These are phyloP conservation scores for Ryuthela nishihirai DNA, from an alignment of 2,888 invertebrate genomes.

Conservation along the genomic window DNA sequence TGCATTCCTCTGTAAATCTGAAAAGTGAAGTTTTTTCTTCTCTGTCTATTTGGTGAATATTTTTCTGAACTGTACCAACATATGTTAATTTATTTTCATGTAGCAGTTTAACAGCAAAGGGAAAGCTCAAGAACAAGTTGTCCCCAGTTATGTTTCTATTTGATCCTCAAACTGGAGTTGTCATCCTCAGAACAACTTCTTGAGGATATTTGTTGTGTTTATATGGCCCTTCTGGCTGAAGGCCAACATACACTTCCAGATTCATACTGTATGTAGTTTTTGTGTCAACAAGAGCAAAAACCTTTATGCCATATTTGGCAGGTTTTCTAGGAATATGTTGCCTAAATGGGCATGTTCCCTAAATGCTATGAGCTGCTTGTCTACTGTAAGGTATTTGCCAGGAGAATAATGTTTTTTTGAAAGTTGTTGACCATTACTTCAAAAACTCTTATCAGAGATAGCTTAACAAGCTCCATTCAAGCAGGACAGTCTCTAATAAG, in stretches of 20 bases:
- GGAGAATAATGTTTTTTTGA: conserved; percentile 38
- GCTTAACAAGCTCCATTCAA: conserved; percentile 1
- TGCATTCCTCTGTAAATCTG: background rate
- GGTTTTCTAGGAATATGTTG: conserved; percentile 46
- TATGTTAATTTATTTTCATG: conserved; percentile 8
- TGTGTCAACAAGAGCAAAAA: conserved; percentile 47
- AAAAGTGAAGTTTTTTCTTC: background rate
- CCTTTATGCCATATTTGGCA: conserved; percentile 49
- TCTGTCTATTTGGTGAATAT: conserved; percentile 10
- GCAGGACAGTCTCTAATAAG: too few relatives aligned
- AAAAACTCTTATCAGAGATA: conserved; percentile 12
- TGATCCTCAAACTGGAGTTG: too few relatives aligned
- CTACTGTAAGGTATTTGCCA: conserved; percentile 43
- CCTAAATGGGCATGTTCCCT: conserved; percentile 43
- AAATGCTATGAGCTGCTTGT: conserved; percentile 45
- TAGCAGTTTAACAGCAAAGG: too few relatives aligned
- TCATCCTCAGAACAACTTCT: too few relatives aligned
- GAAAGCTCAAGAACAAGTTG: too few relatives aligned
- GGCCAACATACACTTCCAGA: conserved; percentile 6
- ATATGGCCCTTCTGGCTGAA: conserved; percentile 4
- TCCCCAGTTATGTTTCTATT: too few relatives aligned
- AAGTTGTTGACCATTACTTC: conserved; percentile 42
- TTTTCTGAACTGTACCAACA: conserved; percentile 3
- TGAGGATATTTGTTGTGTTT: background rate
- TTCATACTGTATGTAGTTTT: conserved; percentile 3